Evolutionary conservation across 1,140 invertebrate species (phyloP), one percentile per base, ranked within the genome.

Genomic region (Drosophila funebris): DNA sequence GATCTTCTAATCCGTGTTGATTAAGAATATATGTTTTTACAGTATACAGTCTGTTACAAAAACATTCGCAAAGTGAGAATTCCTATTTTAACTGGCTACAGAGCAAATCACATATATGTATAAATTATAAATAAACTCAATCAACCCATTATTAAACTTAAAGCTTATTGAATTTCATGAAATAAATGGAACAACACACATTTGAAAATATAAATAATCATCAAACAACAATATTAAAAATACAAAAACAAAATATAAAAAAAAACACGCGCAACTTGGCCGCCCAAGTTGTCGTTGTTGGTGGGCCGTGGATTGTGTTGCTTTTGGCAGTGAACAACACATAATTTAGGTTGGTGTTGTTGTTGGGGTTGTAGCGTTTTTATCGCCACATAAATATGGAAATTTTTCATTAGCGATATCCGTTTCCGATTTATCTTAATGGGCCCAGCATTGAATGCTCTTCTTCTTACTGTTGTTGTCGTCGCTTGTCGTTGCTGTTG

Each of bases 391-490:
- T 88, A 82, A 88, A 87, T 87, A 87, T 87, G 83, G 72, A 87
- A 83, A 88, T 87, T 87, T 89, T 88, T 87, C 83, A 87, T 87
- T 87, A 87, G 83, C 78, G 78, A 88, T 87, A 88, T 87, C 83
- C 83, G 83, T 87, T 87, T 87, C 83, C 83, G 83, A 87, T 87
- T 88, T 87, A 87, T 87, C 82, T 88, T 78, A 82, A 82, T 85
- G 78, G 67, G 33, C 63, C 4, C 39, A 60, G 31, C 61, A 48
- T n/a, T 64, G 24, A 53, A 18, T 31, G 69, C 54, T 60, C 56
- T 52, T 29, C 8, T 48, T n/a, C 6, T 4, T 9, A 22, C 5
- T 18, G 29, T 50, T 31, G 31, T 46, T 70, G 36, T 36, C 56
- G 44, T 14, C n/a, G n/a, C n/a, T n/a, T 46, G 16, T 7, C 24